Evolutionary conservation across 1,140 invertebrate genomes (phyloP), one percentile per base, ranked within the genome.

Genomic region (Metaphire vulgaris): DNA sequence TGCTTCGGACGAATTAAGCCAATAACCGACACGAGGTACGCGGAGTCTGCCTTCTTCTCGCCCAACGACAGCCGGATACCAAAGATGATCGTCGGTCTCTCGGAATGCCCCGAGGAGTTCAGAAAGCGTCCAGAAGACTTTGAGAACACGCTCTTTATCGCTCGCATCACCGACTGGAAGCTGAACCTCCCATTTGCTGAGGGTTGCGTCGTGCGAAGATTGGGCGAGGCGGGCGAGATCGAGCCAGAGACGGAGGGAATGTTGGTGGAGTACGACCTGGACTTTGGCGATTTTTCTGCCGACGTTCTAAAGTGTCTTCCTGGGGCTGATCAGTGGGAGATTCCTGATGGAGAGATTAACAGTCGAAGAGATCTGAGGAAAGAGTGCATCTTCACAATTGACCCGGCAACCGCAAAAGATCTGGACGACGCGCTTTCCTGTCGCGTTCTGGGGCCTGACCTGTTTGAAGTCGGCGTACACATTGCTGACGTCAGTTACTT

Each of bases 401-500:
- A 99, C 89, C 97, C 97, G 32, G 95, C 95, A 1, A 97, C 97
- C 0, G 99, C 97, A 86, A 99, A 97, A 1, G 97, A 99, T 85
- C 99, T 99, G 79, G 98, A 99, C 86, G 98, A 99, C 87, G 97
- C 97, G 0, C 86, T 99, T 0, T 97, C 99, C 86, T 87, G 90
- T 66, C 83, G 88, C 33, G 33, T 31, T 21, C 83, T 78, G 1
- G 77, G 68, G 28, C 34, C 76, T 32, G 77, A 74, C n/a, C 26
- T 69, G 15, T 78, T 70, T 41, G 92, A 97, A 87, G 84, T 87
- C 75, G 86, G 87, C 31, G 85, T 87, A 2, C 86, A 87, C 74
- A 87, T 88, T 69, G 87, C 87, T 32, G 87, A 88, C 79, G 87
- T 88, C 2, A 84, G 82, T 64, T 83, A 87, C 77, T 88, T 87